Conservation (phyloP, 2,888 invertebrate genomes). For the Tricholauxania praeusta region DNA sequence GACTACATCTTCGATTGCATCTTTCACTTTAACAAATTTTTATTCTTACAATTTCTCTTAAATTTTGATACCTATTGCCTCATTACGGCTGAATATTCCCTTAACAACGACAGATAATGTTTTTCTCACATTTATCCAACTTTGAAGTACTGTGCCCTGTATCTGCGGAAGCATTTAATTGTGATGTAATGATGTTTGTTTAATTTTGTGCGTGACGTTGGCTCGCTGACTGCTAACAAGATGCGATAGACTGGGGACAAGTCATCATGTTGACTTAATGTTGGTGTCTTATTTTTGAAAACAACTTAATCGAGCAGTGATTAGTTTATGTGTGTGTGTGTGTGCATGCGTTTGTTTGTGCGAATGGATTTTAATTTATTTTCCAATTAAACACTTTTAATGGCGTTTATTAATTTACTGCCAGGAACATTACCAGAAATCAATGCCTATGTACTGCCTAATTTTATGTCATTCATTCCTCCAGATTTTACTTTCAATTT, state of each 20-base stretch:
- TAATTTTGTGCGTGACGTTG: slow-evolving; percentile 50
- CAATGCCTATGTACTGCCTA: too few relatives aligned
- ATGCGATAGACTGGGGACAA: neutral
- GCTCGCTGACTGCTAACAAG: neutral
- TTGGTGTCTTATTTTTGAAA: slow-evolving; percentile 42
- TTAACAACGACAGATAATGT: too few relatives aligned
- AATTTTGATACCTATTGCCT: too few relatives aligned
- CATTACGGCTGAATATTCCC: too few relatives aligned
- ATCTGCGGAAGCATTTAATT: slow-evolving; percentile 41
- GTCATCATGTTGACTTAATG: neutral
- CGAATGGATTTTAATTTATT: slow-evolving; percentile 11
- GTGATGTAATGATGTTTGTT: slow-evolving; percentile 49
- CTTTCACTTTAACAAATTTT: too few relatives aligned
- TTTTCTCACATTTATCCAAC: too few relatives aligned
- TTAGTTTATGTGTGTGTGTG: slow-evolving; percentile 40
- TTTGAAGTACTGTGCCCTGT: too few relatives aligned
- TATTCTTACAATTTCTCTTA: too few relatives aligned
- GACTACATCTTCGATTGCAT: too few relatives aligned
- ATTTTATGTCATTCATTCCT: too few relatives aligned
- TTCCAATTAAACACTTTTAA: slow-evolving; percentile 13
- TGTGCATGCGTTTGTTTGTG: neutral
- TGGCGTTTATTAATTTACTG: neutral
- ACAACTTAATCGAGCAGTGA: slow-evolving; percentile 47
- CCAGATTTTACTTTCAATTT: too few relatives aligned
- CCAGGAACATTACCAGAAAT: neutral